Evolutionary conservation across 2,797 vertebrate genomes (phyloP), one percentile per base, ranked within the genome.

Genomic region (Mallotus villosus): DNA sequence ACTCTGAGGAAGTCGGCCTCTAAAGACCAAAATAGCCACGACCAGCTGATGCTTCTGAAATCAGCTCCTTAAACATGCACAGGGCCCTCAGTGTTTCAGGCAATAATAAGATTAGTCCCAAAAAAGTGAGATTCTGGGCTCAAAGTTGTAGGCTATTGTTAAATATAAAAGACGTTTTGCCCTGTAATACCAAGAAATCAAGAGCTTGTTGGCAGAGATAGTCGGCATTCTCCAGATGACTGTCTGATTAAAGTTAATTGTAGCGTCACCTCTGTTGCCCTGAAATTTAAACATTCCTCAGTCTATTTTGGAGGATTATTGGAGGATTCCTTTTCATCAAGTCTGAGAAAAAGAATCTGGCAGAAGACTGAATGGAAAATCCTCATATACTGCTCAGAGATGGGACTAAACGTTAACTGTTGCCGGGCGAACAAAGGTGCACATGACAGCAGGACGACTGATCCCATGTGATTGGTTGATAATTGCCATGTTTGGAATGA

Each of bases 381-480:
- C 60, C 79, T 74, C 78, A 73, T 83, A 75, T 55, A 87, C 51
- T 17, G 76, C 75, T 80, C 75, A 76, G 71, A 77, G 75, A 81
- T 81, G 75, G 82, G 75, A 86, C 84, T 88, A 78, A 88, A 86
- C 75, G 81, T 82, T 84, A 89, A 89, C 86, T 83, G 77, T 83
- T 74, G 78, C 76, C 3, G 37, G 74, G 74, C 63, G 81, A 27
- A 83, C 85, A 88, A 69, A 83, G 74, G 55, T 73, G 65, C 84
- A 83, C 84, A 87, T 87, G 85, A 87, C 81, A 82, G 63, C 37
- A 74, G 68, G 71, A 78, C 34, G 75, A 82, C 78, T 82, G 80
- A 79, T 90, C 81, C 81, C 86, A 88, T 90, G 89, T 88, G 89
- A 90, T 88, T 85, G 80, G 87, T 90, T 88, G 87, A 91, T 90